Base-by-base conservation (phyloP, 2,113 vertebrate species). In the Lycaon pictus region DNA sequence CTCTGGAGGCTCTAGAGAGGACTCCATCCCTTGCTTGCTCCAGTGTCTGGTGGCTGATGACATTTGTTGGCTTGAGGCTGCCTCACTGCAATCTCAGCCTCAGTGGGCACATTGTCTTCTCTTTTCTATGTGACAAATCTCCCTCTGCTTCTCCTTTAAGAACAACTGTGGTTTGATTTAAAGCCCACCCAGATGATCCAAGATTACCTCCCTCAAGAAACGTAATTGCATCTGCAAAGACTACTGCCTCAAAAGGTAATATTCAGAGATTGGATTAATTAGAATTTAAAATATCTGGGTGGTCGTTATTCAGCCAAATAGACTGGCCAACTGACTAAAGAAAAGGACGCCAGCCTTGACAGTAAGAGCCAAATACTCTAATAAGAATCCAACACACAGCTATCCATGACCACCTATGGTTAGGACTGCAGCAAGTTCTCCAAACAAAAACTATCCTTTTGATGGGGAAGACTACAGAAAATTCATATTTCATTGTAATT, bases 1-100 rank as follows among this genome's bases (percentile, higher is more conserved):
- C 55, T 13, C 17, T 0, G 27, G 5, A 35, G 4, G 22, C 27
- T 71, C 13, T 13, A 1, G 3, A 17, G 29, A 48, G 2, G 29
- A 53, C 22, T 43, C 16, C 32, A 3, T 17, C 4, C 20, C n/a
- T 19, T 3, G 1, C 5, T 22, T 0, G 27, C 25, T 22, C 7
- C 51, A 43, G 5, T 13, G 23, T 48, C 77, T 2, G 7, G 10
- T 19, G 25, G 53, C 53, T 27, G 67, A 20, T 3, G 16, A 1
- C 8, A 2, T 17, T 10, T 12, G 20, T 22, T 2, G 23, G 19
- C 48, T 77, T 9, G 1, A 10, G 25, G 4, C 27, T 10, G 5
- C 35, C 3, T 69, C 29, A 11, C 20, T 43, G 27, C 22, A 8
- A 0, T 58, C 22, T 74, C 65, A 19, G 63, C 20, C 13, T 48